Conservation (phyloP, 2,888 invertebrate genomes). For the Pocota personata region DNA sequence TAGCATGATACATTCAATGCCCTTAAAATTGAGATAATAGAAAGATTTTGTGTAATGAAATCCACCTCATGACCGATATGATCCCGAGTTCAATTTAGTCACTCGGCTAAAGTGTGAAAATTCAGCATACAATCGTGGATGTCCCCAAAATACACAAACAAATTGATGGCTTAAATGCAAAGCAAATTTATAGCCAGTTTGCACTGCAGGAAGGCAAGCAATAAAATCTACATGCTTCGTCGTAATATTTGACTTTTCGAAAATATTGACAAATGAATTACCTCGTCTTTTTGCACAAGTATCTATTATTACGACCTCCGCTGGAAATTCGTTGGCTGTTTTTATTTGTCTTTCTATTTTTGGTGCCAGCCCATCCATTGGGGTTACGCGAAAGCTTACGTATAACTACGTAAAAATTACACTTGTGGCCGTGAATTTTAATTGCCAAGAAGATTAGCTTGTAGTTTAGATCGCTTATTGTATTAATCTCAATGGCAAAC, state of each 20-base stretch:
- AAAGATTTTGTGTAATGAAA: neutral
- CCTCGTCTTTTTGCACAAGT: neutral
- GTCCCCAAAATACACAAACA: neutral
- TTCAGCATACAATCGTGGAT: neutral
- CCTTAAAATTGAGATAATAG: neutral
- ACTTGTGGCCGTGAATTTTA: slow-evolving; percentile 39
- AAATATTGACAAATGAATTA: slow-evolving; percentile 42
- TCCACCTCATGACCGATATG: slow-evolving; percentile 6
- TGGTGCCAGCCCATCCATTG: neutral
- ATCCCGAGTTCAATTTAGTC: slow-evolving; percentile 10
- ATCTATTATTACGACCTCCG: slow-evolving; percentile 14
- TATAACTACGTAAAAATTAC: neutral
- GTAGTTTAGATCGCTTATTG: slow-evolving; percentile 30
- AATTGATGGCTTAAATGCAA: too few relatives aligned
- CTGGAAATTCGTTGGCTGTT: neutral
- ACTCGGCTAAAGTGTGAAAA: neutral
- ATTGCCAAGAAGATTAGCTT: slow-evolving; percentile 16
- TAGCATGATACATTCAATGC: neutral
- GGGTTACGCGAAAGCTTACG: slow-evolving; percentile 18
- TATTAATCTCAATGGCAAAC: slow-evolving; percentile 42
- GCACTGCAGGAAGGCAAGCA: neutral
- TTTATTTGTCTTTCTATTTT: slow-evolving; percentile 29
- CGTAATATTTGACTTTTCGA: neutral
- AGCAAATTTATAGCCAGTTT: neutral
- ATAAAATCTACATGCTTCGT: neutral